A percentile compares a stretch with the other conserved stretches of the same genome.
These are phyloP conservation scores for Eumerus sabulonum DNA, from an alignment of 2,888 invertebrate genomes.

Conservation along the genomic window DNA sequence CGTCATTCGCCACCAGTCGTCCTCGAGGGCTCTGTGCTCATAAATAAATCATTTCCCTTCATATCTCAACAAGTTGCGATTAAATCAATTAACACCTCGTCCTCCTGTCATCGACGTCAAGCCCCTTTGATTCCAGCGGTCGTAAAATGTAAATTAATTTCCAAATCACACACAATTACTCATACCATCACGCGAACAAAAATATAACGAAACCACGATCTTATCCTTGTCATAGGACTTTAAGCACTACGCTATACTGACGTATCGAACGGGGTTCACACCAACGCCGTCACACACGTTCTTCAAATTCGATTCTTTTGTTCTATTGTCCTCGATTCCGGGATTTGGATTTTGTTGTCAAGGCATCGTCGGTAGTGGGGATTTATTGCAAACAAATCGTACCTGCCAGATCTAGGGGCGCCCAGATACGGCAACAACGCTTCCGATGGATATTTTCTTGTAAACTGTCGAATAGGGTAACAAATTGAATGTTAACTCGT, in stretches of 20 bases:
- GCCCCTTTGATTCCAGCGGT: constrained; percentile 4
- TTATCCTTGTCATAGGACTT: constrained; percentile 53
- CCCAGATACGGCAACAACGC: too few relatives aligned
- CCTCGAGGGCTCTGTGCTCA: too few relatives aligned
- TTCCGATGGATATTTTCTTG: constrained; percentile 41
- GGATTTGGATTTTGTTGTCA: constrained; percentile 60
- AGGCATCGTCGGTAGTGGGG: constrained; percentile 38
- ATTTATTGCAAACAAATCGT: constrained; percentile 63
- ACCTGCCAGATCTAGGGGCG: constrained; percentile 60
- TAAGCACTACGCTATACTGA: constrained; percentile 13
- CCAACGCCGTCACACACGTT: constrained; percentile 37
- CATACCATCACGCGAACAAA: neutral
- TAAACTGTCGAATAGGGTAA: constrained; percentile 54
- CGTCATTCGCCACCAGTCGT: too few relatives aligned
- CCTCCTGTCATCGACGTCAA: constrained; percentile 1
- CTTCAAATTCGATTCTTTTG: too few relatives aligned
- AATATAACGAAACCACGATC: constrained; percentile 23
- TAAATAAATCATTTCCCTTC: constrained; percentile 26
- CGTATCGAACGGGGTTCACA: neutral
- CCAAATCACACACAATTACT: constrained; percentile 46
- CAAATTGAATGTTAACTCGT: constrained; percentile 62
- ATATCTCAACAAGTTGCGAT: constrained; percentile 25
- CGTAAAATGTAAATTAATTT: constrained; percentile 56
- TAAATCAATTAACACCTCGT: constrained; percentile 30
- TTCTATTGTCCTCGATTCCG: constrained; percentile 27